These are phyloP conservation scores for Cinclus mexicanus DNA, from an alignment of 2,113 vertebrate species.

Conservation along the genomic window DNA sequence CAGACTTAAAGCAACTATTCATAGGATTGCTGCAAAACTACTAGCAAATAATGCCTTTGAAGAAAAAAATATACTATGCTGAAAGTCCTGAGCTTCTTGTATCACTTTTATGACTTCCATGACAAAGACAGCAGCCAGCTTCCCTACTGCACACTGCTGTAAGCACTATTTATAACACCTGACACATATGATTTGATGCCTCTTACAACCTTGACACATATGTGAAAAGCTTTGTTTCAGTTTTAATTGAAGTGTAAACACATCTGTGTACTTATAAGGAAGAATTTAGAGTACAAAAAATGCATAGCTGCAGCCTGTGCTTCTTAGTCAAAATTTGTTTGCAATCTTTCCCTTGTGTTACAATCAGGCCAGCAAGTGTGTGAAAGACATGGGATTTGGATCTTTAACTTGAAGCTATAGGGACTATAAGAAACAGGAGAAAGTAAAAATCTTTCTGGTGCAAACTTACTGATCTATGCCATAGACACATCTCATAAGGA, in stretches of 20 bases:
- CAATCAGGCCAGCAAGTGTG: background rate
- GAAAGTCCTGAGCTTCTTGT: background rate
- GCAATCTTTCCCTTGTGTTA: background rate
- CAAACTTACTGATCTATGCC: background rate
- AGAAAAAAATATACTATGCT: background rate
- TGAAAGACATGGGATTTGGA: background rate
- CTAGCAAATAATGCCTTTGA: background rate
- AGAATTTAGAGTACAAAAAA: background rate
- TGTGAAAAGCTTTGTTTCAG: background rate
- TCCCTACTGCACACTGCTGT: fast-evolving
- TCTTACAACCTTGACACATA: background rate
- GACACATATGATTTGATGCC: background rate
- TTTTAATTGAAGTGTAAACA: background rate
- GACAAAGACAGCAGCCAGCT: background rate
- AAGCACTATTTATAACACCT: background rate
- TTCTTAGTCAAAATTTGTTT: background rate
- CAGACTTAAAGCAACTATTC: background rate
- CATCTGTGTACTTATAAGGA: background rate
- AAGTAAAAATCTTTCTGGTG: background rate
- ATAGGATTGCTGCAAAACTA: background rate
- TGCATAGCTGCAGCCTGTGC: background rate
- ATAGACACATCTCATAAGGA: background rate
- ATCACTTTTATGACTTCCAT: background rate
- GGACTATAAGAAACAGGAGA: background rate
- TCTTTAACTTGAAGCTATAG: background rate